Conservation (phyloP, 2,113 vertebrate species). For the Opisthocomus hoazin region DNA sequence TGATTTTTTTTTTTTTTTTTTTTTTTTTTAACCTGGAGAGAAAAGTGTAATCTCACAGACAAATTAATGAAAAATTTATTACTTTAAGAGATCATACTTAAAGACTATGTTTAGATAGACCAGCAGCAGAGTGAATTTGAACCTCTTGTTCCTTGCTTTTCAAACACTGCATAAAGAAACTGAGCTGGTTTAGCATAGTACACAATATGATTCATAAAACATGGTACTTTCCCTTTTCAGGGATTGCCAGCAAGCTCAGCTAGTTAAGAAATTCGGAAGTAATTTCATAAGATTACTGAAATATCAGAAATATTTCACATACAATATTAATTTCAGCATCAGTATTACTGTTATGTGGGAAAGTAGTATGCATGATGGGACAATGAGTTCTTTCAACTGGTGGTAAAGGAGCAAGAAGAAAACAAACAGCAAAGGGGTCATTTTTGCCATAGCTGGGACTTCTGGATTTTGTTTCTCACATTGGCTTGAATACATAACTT, state of each 20-base stretch:
- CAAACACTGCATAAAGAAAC: background rate
- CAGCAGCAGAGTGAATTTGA: background rate
- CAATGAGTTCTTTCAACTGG: rapidly evolving
- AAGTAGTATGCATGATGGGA: background rate
- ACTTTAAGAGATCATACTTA: background rate
- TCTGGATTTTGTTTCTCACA: background rate
- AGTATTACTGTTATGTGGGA: background rate
- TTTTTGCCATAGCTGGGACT: background rate
- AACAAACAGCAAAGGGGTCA: background rate
- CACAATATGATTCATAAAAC: background rate
- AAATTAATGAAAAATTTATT: background rate
- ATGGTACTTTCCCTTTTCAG: background rate
- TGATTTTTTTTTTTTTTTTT: background rate
- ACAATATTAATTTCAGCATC: background rate
- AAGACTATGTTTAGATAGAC: background rate
- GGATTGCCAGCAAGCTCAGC: background rate
- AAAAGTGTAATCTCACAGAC: background rate
- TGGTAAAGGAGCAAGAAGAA: background rate
- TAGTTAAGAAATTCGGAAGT: too few species aligned
- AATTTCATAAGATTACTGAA: background rate
- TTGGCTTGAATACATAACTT: background rate
- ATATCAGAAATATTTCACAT: background rate
- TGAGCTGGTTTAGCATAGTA: background rate
- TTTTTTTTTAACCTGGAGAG: background rate
- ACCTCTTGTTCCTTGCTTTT: background rate